phyloP scores from a whole-genome alignment of 2,797 vertebrate species.

The Notoglanidium macrostoma region DNA sequence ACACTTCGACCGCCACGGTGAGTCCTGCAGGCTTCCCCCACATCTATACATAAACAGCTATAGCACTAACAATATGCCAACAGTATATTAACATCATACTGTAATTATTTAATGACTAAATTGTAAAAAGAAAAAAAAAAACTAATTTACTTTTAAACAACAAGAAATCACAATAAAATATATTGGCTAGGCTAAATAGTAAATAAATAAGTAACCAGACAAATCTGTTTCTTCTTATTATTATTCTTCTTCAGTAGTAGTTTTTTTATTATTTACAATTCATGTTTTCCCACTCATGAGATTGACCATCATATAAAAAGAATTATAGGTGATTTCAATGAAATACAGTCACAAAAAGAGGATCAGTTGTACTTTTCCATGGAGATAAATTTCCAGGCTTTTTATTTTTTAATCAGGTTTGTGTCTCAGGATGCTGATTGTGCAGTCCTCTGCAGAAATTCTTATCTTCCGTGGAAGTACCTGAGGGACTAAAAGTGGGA shows the following conservation, averaged over 20 bases:
- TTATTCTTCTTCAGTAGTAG: neutral
- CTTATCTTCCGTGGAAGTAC: neutral
- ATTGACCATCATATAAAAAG: neutral
- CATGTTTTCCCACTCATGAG: too few relatives aligned
- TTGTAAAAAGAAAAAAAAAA: neutral
- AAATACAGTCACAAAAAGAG: neutral
- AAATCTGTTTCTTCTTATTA: neutral
- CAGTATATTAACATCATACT: too few relatives aligned
- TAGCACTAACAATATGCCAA: neutral
- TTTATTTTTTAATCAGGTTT: neutral
- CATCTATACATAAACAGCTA: neutral
- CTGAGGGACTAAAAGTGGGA: neutral
- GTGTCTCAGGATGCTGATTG: neutral
- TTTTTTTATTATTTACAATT: neutral
- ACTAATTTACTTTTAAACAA: neutral
- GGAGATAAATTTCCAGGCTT: neutral
- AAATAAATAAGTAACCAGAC: neutral
- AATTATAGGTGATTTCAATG: neutral
- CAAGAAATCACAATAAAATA: neutral
- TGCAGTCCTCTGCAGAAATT: neutral
- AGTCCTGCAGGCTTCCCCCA: constrained; percentile 58
- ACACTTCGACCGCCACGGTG: constrained; percentile 91
- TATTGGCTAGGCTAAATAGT: neutral
- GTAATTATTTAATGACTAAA: too few relatives aligned
- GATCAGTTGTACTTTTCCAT: neutral